phyloP scores from a whole-genome alignment of 1,140 invertebrate genomes.

The Mycetomoellerius zeteki region DNA sequence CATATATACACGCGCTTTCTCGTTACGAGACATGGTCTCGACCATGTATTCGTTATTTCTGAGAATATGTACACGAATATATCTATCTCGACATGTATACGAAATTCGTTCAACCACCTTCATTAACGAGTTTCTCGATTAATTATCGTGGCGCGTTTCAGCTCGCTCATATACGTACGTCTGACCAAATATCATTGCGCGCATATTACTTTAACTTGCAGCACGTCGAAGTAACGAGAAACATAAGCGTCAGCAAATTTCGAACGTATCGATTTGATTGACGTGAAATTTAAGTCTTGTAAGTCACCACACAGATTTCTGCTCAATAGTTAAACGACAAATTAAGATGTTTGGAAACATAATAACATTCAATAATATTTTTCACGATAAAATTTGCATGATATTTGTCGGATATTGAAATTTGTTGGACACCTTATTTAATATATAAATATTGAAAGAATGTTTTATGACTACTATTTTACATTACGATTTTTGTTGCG shows the following conservation, averaged over 20 bases:
- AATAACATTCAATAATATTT: neutral
- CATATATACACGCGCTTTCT: neutral
- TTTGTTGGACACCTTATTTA: neutral
- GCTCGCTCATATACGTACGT: neutral
- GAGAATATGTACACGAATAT: neutral
- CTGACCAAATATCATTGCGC: slow-evolving; percentile 32
- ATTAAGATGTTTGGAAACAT: neutral
- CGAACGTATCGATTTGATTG: neutral
- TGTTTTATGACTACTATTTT: neutral
- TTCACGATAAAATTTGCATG: neutral
- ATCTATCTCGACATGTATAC: slow-evolving; percentile 5
- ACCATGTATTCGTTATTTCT: slow-evolving; percentile 41
- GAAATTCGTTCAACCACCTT: slow-evolving; percentile 43
- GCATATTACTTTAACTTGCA: slow-evolving; percentile 28
- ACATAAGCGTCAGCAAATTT: neutral
- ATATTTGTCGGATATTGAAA: neutral
- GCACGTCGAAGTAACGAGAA: neutral
- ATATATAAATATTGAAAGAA: neutral
- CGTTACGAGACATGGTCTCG: slow-evolving; percentile 25
- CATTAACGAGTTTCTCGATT: slow-evolving; percentile 62
- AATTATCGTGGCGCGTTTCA: slow-evolving; percentile 44
- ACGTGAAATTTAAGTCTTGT: neutral
- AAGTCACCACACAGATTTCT: neutral
- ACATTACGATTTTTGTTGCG: neutral
- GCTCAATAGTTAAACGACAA: neutral